These are phyloP conservation scores for Muscicapa comitata DNA, from an alignment of 2,797 vertebrate species.

Conservation along the genomic window DNA sequence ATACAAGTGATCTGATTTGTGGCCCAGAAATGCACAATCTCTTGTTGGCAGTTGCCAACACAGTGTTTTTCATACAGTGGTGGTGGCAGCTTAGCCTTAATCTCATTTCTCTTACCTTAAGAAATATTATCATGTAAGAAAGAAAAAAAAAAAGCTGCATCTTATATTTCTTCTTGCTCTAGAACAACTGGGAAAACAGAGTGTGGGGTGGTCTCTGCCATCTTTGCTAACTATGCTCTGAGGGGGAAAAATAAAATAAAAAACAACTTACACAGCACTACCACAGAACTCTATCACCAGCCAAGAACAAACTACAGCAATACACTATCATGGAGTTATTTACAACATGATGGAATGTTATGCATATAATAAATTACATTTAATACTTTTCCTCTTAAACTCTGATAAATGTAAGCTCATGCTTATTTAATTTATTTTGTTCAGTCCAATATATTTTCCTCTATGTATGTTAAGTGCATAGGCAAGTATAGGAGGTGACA, in stretches of 20 bases:
- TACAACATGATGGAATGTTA: conserved; percentile 34
- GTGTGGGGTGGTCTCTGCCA: not conserved
- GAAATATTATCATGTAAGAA: not conserved
- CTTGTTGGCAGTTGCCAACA: not conserved
- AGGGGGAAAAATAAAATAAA: not conserved
- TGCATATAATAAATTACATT: conserved; percentile 42
- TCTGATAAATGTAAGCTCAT: not conserved
- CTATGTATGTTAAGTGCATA: not conserved
- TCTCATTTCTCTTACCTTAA: not conserved
- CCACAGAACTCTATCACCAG: conserved; percentile 38
- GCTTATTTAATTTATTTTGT: not conserved
- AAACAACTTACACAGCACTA: conserved; percentile 5
- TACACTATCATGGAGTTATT: conserved; percentile 43
- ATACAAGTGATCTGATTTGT: not conserved
- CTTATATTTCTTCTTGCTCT: conserved; percentile 28
- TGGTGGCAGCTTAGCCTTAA: not conserved
- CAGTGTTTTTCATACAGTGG: not conserved
- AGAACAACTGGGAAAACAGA: conserved; percentile 4
- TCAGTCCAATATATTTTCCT: conserved; percentile 1
- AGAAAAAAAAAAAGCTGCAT: not conserved
- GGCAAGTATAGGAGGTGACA: not conserved
- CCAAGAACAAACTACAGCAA: conserved; percentile 41
- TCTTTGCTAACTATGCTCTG: not conserved
- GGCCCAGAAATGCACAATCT: not conserved
- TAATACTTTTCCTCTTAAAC: conserved; percentile 49